Evolutionary conservation across 1,140 invertebrate genomes (phyloP).

Genomic region (Drosophila takahashii): DNA sequence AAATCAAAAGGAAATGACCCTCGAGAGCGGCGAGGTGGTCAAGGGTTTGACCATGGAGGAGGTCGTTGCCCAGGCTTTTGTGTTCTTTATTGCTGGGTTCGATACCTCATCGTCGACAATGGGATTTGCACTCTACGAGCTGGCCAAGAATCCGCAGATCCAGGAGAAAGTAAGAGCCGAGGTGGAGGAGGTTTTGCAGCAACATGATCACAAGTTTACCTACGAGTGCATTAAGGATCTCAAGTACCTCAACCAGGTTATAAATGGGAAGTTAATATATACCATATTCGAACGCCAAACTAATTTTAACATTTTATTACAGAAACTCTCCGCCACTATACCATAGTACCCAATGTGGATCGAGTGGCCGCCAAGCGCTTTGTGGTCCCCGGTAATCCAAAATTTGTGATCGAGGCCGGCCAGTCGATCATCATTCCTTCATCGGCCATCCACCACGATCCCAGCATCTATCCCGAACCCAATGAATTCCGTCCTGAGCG

Average conservation of each 20-base stretch:
- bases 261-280: slow-evolving; percentile 38
- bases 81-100: slow-evolving; percentile 87
- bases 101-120: slow-evolving; percentile 88
- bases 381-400: slow-evolving; percentile 86
- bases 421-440: slow-evolving; percentile 87
- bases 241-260: slow-evolving; percentile 86
- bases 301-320: not conserved
- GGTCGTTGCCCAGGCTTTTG: slow-evolving; percentile 75
- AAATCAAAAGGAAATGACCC: slow-evolving; percentile 29
- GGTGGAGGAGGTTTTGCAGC: slow-evolving; percentile 85
- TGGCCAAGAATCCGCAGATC: slow-evolving; percentile 87
- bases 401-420: slow-evolving; percentile 87
- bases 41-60: slow-evolving; percentile 59
- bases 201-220: slow-evolving; percentile 85
- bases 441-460: slow-evolving; percentile 86
- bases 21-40: slow-evolving; percentile 36
- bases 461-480: slow-evolving; percentile 86
- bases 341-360: slow-evolving; percentile 87
- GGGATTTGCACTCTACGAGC: slow-evolving; percentile 86
- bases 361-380: slow-evolving; percentile 87
- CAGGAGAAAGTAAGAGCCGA: slow-evolving; percentile 87
- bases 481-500: slow-evolving; percentile 87
- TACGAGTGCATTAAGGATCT: slow-evolving; percentile 86
- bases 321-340: slow-evolving; percentile 89
- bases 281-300: rapidly evolving